Percentiles rank a stretch among this genome's conserved stretches.
Evolutionary conservation across 64 coral and sea anemone genomes (phyloP).

Genomic region (Catalaphyllia jardinei): DNA sequence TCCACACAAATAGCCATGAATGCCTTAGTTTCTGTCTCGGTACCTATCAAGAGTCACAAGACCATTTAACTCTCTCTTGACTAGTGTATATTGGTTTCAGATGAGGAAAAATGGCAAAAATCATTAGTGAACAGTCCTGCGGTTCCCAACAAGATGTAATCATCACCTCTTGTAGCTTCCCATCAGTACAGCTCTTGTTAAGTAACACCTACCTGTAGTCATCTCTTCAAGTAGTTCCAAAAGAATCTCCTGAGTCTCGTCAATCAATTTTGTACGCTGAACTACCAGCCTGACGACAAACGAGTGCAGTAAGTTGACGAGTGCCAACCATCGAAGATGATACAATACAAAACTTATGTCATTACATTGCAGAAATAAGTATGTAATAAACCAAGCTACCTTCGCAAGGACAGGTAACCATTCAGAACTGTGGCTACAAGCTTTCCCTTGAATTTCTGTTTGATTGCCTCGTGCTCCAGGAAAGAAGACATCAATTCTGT

Average conservation of each 20-base stretch:
- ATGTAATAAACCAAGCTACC: slow-evolving; percentile 37
- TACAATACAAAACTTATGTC: too few species aligned
- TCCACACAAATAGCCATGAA: slow-evolving; percentile 99
- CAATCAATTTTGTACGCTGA: slow-evolving; percentile 93
- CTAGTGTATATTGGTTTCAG: too few species aligned
- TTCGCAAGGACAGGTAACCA: slow-evolving; percentile 92
- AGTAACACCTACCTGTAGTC: slow-evolving; percentile 78
- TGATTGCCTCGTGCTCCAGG: slow-evolving; percentile 88
- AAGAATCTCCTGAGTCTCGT: slow-evolving; percentile 91
- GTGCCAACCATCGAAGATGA: too few species aligned
- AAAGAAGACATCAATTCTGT: slow-evolving; percentile 94
- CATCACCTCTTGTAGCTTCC: not conserved
- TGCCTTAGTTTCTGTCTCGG: slow-evolving; percentile 85
- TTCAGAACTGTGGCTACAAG: slow-evolving; percentile 96
- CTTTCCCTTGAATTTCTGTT: slow-evolving; percentile 98
- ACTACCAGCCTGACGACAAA: slow-evolving; percentile 72
- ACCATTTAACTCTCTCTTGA: not conserved
- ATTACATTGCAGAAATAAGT: too few species aligned
- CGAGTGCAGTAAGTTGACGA: too few species aligned
- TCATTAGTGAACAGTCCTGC: not conserved
- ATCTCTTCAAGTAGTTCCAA: slow-evolving; percentile 90
- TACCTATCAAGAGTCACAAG: slow-evolving; percentile 57
- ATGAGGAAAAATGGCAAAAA: not conserved
- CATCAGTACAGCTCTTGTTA: not conserved
- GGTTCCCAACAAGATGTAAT: not conserved